Percentiles rank a stretch among this genome's conserved stretches.
Conservation (phyloP, 2,113 vertebrate species). For the Zapornia atra region DNA sequence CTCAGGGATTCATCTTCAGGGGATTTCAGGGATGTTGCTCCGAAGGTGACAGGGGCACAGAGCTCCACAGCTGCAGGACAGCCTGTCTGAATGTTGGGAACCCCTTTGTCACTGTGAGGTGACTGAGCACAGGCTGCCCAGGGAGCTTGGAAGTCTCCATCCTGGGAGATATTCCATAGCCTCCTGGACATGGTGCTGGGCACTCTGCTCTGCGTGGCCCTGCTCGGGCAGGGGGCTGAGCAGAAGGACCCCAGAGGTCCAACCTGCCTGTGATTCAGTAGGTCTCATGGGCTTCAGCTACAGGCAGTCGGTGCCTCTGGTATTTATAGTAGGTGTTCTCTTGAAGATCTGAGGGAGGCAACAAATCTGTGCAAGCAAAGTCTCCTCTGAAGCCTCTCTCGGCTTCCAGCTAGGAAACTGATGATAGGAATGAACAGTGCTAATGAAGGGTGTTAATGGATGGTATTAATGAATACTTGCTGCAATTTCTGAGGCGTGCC, state of each 20-base stretch:
- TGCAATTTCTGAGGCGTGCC: neutral
- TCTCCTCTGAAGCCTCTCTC: neutral
- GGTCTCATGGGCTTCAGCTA: neutral
- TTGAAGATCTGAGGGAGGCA: neutral
- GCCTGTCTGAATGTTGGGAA: neutral
- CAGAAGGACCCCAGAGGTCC: neutral
- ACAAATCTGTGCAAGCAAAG: neutral
- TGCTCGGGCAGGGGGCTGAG: neutral
- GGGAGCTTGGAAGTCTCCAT: neutral
- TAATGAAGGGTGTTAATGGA: neutral
- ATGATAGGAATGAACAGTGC: neutral
- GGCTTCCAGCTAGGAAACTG: neutral
- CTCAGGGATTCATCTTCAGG: neutral
- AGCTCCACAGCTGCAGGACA: accelerated
- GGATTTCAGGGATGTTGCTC: neutral
- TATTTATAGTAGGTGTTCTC: accelerated
- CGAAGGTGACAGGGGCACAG: neutral
- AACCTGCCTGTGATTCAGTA: too few species aligned
- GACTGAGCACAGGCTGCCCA: accelerated
- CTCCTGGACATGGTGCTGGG: accelerated
- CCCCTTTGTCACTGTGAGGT: accelerated
- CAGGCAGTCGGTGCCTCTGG: neutral
- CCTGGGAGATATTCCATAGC: too few species aligned
- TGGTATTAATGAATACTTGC: neutral
- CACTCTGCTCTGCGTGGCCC: too few species aligned